Conservation (phyloP, 1,140 invertebrate genomes). For the Caenorhabditis elegans region DNA sequence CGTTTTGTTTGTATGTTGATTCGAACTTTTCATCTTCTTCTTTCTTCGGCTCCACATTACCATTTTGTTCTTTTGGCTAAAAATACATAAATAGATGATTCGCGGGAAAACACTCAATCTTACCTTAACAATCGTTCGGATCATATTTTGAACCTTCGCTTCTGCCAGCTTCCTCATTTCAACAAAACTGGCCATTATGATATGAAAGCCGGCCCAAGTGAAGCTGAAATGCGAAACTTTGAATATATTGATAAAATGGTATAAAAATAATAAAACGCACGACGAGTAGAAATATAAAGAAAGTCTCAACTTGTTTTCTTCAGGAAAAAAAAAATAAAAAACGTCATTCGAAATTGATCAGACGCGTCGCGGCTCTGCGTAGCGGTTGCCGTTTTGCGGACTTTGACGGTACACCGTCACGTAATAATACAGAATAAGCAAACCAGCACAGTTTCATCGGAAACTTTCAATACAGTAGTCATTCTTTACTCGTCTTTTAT, state of each 20-base stretch:
- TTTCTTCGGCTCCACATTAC: background rate
- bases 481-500: too few species aligned
- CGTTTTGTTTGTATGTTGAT: background rate
- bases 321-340: background rate
- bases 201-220: background rate
- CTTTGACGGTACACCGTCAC: background rate
- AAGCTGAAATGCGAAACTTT: too few species aligned
- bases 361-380: too few species aligned
- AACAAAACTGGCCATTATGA: background rate
- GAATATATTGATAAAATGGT: background rate
- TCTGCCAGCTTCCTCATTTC: conserved; percentile 18
- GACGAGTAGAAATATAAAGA: too few species aligned
- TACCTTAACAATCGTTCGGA: background rate
- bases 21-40: background rate
- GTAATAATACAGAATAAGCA: background rate
- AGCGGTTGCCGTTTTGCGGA: background rate
- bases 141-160: conserved; percentile 3
- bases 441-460: too few species aligned
- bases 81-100: background rate
- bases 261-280: too few species aligned
- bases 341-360: background rate
- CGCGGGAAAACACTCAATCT: background rate
- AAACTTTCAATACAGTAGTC: too few species aligned
- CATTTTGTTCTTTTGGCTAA: conserved; percentile 1
- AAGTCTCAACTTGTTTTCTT: too few species aligned